phyloP scores from a whole-genome alignment of 2,888 invertebrate species.

The Athalia rosae region DNA sequence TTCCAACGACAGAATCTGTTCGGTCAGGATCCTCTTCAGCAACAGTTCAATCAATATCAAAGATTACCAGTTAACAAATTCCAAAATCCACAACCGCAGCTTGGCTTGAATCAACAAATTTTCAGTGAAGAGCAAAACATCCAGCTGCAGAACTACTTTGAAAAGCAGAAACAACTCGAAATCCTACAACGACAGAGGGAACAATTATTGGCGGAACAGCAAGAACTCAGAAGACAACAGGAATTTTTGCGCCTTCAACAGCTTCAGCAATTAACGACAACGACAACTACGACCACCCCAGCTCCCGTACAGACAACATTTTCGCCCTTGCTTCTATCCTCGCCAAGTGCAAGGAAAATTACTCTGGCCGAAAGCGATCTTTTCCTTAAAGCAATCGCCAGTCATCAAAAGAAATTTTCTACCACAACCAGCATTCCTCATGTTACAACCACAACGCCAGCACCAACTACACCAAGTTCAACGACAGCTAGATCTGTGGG shows the following conservation, averaged over 20 bases:
- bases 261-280: conserved; percentile 78
- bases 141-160: conserved; percentile 77
- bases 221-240: conserved; percentile 86
- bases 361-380: conserved; percentile 68
- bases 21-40: conserved; percentile 60
- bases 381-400: conserved; percentile 69
- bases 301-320: conserved; percentile 53
- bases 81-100: conserved; percentile 61
- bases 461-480: conserved; percentile 36
- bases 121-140: conserved; percentile 75
- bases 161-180: conserved; percentile 80
- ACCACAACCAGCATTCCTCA: conserved; percentile 52
- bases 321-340: conserved; percentile 60
- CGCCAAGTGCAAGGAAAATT: conserved; percentile 66
- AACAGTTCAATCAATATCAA: conserved; percentile 45
- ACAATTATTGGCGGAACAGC: conserved; percentile 86
- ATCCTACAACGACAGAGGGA: conserved; percentile 82
- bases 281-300: conserved; percentile 61
- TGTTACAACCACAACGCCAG: conserved; percentile 45
- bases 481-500: conserved; percentile 42
- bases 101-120: conserved; percentile 66
- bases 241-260: conserved; percentile 86
- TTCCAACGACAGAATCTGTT: conserved; percentile 53
- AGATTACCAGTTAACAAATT: conserved; percentile 44
- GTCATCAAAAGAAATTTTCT: conserved; percentile 68